A percentile compares a stretch with the other conserved stretches of the same genome.
Evolutionary conservation across 2,888 invertebrate species (phyloP).

Genomic region (Lasius platythorax): DNA sequence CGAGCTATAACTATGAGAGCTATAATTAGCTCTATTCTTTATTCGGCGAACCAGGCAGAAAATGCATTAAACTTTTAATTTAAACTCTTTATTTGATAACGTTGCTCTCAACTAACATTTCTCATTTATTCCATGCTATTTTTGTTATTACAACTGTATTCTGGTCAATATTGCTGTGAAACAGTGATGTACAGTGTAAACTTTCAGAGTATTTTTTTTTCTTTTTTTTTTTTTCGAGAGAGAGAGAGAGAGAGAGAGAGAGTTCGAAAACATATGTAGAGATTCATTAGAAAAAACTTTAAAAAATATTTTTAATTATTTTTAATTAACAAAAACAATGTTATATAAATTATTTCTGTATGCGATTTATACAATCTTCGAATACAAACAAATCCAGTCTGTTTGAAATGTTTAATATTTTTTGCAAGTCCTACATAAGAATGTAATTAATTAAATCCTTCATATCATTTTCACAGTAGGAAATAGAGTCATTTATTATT

Average conservation of each 20-base stretch:
- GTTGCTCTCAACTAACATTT: background rate
- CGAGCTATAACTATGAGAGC: background rate
- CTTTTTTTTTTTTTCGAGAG: background rate
- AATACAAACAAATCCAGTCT: background rate
- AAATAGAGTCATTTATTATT: background rate
- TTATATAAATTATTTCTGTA: background rate
- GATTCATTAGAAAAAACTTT: background rate
- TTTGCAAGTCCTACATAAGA: background rate
- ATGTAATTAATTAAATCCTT: background rate
- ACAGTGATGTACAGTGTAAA: background rate
- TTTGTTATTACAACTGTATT: background rate
- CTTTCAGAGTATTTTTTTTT: background rate
- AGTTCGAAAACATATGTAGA: conserved; percentile 14
- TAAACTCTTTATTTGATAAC: background rate
- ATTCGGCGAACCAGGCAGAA: background rate
- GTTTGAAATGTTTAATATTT: background rate
- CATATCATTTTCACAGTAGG: background rate
- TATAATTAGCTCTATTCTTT: background rate
- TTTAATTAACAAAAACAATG: background rate
- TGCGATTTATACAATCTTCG: background rate
- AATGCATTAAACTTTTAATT: conserved; percentile 4
- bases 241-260: background rate
- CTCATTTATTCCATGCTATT: background rate
- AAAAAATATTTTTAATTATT: background rate
- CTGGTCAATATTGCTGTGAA: background rate